Base-by-base conservation (phyloP, 2,888 invertebrate species). In the Sinopyrophorus schimmeli region DNA sequence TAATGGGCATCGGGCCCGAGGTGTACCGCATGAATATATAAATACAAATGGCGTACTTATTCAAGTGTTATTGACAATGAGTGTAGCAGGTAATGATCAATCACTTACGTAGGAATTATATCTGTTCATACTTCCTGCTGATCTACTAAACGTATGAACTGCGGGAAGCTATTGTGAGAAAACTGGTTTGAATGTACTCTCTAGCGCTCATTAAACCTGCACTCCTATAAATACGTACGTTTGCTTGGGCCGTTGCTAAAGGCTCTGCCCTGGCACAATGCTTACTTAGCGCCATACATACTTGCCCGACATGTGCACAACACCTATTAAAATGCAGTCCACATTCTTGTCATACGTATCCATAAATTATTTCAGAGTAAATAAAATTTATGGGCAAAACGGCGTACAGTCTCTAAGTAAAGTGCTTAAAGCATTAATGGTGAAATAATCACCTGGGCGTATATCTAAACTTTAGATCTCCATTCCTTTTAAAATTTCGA, bases 111-210 rank as follows among this genome's bases (percentile, higher is more conserved):
- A 42, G 47, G 62, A 61, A 63, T 63, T 61, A 59, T 52, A 59
- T 56, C 58, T 55, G 57, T 55, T 48, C 49, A 57, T 61, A 64
- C 61, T 66, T 66, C 65, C 65, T 66, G 64, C 65, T 66, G 65
- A 52, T 66, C 63, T 61, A 66, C 63, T 64, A 64, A 66, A 63
- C 61, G 63, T 53, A 62, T 57, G 58, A 63, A 60, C 64, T 50
- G 59, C 64, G 57, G 64, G 64, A 58, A 53, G 57, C 62, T 62
- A 64, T 65, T 64, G 63, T 65, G 53, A 57, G 59, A 57, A 54
- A 63, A 63, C 64, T 61, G 62, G 61, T 62, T 58, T 59, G 52
- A 55, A 49, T 57, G 51, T 52, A 52, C 51, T 54, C 47, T 41
- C 52, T 39, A 46, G 44, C 41, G 46, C 60, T 62, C 61, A 62